These are phyloP conservation scores for Pharmacophagus antenor DNA, from an alignment of 2,888 invertebrate species.

Conservation along the genomic window DNA sequence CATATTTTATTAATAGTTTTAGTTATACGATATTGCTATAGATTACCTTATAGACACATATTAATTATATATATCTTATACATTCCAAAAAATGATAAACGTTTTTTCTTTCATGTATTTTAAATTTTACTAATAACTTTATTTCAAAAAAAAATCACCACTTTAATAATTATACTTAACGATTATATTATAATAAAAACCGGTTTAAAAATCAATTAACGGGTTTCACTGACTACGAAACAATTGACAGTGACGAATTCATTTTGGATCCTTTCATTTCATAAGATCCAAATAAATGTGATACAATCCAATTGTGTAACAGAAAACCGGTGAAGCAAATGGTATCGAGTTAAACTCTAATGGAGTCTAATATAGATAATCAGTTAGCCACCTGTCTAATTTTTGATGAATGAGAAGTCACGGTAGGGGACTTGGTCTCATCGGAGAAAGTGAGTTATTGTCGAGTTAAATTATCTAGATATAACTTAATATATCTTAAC, in stretches of 20 bases:
- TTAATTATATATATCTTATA: too few relatives aligned
- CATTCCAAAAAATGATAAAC: too few relatives aligned
- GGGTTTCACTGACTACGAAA: slow-evolving; percentile 22
- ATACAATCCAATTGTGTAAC: slow-evolving; percentile 60
- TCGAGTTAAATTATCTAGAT: slow-evolving; percentile 37
- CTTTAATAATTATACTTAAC: too few relatives aligned
- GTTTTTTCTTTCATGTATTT: too few relatives aligned
- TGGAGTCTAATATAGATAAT: slow-evolving; percentile 67
- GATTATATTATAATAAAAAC: too few relatives aligned
- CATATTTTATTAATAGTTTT: too few relatives aligned
- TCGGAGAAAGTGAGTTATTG: slow-evolving; percentile 69
- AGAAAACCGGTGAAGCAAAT: slow-evolving; percentile 58
- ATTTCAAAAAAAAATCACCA: too few relatives aligned
- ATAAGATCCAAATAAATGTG: slow-evolving; percentile 32
- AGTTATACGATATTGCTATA: too few relatives aligned
- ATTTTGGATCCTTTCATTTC: slow-evolving; percentile 30
- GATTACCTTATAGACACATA: too few relatives aligned
- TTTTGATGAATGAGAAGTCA: slow-evolving; percentile 67
- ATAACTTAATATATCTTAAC: not conserved
- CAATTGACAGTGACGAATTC: slow-evolving; percentile 29
- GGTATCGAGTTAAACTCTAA: slow-evolving; percentile 74
- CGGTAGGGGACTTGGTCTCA: slow-evolving; percentile 56
- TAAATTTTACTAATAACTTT: too few relatives aligned
- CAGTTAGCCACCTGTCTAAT: slow-evolving; percentile 65
- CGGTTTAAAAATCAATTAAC: slow-evolving; percentile 8